These are phyloP conservation scores for Pelodytes ibericus DNA, from an alignment of 2,797 vertebrate genomes.

Conservation along the genomic window DNA sequence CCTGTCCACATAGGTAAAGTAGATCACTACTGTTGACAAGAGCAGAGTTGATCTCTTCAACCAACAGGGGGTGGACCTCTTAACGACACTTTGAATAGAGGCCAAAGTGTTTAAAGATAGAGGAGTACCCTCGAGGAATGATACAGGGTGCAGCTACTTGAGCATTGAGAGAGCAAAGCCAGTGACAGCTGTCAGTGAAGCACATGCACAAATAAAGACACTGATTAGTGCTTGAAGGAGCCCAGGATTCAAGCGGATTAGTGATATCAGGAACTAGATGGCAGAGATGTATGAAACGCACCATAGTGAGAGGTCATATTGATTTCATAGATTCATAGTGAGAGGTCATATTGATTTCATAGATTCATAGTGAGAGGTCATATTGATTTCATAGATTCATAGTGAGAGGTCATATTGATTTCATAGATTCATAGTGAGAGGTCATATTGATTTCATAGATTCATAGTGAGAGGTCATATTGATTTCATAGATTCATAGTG, in stretches of 20 bases:
- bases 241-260: constrained; percentile 9
- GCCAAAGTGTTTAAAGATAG: constrained; percentile 30
- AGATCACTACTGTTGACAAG: constrained; percentile 25
- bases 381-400: not conserved
- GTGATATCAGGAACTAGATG: no score
- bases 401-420: not conserved
- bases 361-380: not conserved
- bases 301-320: not conserved
- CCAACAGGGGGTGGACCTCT: constrained; percentile 34
- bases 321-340: no score
- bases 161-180: constrained; percentile 32
- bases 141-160: constrained; percentile 18
- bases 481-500: no score
- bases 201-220: not conserved
- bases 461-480: not conserved
- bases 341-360: not conserved
- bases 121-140: constrained; percentile 8
- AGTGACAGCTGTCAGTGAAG: constrained; percentile 21
- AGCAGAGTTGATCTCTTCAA: constrained; percentile 23
- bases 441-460: not conserved
- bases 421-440: not conserved
- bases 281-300: not conserved
- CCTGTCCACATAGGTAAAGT: not conserved
- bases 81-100: constrained; percentile 13
- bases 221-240: constrained; percentile 15